Conservation (phyloP, 2,888 invertebrate species). For the Priocnemis perturbator region DNA sequence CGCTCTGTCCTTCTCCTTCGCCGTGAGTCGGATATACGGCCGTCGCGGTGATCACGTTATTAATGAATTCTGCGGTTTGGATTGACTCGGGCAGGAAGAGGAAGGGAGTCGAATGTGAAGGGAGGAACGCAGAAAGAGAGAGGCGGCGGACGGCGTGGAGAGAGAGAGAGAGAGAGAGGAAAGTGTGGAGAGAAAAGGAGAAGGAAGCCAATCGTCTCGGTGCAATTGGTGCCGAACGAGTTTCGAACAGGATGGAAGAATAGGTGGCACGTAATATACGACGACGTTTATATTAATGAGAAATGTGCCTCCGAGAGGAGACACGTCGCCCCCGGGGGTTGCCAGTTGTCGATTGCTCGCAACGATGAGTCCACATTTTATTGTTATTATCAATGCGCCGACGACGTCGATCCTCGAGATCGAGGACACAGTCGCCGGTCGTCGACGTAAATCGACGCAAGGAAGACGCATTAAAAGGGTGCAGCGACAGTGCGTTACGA, state of each 20-base stretch:
- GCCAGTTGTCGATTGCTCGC: slow-evolving; percentile 42
- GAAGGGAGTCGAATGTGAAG: neutral
- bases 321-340: slow-evolving; percentile 45
- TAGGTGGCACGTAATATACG: slow-evolving; percentile 55
- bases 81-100: slow-evolving; percentile 29
- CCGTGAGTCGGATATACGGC: slow-evolving; percentile 18
- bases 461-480: neutral
- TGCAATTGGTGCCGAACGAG: slow-evolving; percentile 40
- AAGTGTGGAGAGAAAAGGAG: neutral
- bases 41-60: slow-evolving; percentile 34
- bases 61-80: slow-evolving; percentile 40
- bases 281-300: slow-evolving; percentile 65
- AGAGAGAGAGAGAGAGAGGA: neutral
- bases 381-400: slow-evolving; percentile 36
- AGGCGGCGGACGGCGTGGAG: neutral
- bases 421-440: too few species aligned
- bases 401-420: too few species aligned
- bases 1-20: neutral
- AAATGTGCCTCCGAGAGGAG: slow-evolving; percentile 52
- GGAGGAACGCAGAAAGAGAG: neutral
- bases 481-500: too few species aligned
- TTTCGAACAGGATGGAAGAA: slow-evolving; percentile 36
- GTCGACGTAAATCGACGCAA: neutral
- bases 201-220: slow-evolving; percentile 21
- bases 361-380: slow-evolving; percentile 24